Evolutionary conservation across 2,888 invertebrate genomes (phyloP), one percentile per base, ranked within the genome.

Genomic region (Eristalis intricaria): DNA sequence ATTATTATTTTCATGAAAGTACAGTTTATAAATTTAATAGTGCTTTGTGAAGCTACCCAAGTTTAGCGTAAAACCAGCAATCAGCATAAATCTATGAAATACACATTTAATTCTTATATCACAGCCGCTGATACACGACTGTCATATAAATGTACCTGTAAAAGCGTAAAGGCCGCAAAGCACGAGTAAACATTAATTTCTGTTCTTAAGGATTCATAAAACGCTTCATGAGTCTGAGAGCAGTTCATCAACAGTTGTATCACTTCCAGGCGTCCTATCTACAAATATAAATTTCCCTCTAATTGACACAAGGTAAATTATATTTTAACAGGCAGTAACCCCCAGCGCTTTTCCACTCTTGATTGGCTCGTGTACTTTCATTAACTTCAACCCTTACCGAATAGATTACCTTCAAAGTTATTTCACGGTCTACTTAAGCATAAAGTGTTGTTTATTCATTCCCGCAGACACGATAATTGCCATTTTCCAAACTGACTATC

Each of bases 401-500:
- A 50, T 19, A 19, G 50, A 50, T 50, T 50, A 50, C 26, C 60
- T 26, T 60, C 60, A 60, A 26, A 60, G 73, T 85, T 77, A 85
- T 85, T 85, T 65, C 70, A 78, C 40, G 85, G 81, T 85, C 77
- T 70, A 40, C 73, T 74, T 32, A 66, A 79, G 81, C 58, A 69
- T 60, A 85, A 84, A 73, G 61, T 73, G 61, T 77, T 81, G 77
- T 81, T 73, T 64, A 43, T 85, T 56, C 80, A 73, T 77, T 77
- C 63, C 32, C 63, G 23, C 75, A 71, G 71, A 86, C 50, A 50
- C 63, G 86, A 78, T 86, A 82, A 86, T 86, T 83, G 83, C 69
- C 74, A 75, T 69, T 60, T 69, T 35, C 40, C 63, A 38, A 73
- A 70, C 70, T 61, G 64, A 32, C 60, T 71, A 65, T 32, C 29